phyloP scores from a whole-genome alignment of 2,113 vertebrate genomes.

The Haliaeetus leucogaster region DNA sequence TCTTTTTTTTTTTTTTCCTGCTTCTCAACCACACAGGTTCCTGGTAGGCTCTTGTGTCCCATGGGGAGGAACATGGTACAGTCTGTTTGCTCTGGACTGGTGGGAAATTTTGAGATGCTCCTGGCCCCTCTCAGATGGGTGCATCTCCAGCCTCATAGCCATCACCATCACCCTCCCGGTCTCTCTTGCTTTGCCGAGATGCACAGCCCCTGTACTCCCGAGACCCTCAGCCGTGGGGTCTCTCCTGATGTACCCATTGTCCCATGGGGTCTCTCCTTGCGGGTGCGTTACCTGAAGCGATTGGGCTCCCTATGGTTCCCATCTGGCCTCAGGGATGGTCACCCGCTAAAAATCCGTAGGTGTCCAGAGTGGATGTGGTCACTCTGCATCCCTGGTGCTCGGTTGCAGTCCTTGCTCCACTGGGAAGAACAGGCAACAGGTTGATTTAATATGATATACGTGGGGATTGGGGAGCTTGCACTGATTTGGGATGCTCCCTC shows the following conservation, averaged over 20 bases:
- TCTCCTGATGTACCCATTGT: not conserved
- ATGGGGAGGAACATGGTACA: rapidly evolving
- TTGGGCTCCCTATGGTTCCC: rapidly evolving
- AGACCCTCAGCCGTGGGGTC: rapidly evolving
- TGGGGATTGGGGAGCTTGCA: not conserved
- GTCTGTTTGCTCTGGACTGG: not conserved
- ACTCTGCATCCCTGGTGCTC: not conserved
- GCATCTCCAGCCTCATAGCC: not conserved
- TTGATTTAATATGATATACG: not conserved
- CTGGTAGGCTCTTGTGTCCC: not conserved
- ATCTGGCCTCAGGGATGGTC: rapidly evolving
- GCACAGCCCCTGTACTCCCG: rapidly evolving
- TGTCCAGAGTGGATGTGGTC: not conserved
- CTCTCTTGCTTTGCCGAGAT: rapidly evolving
- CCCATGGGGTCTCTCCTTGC: not conserved
- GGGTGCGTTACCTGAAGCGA: not conserved
- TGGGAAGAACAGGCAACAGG: not conserved
- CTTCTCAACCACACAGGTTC: not conserved
- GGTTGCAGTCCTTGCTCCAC: rapidly evolving
- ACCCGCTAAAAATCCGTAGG: rapidly evolving
- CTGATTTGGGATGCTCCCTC: not conserved
- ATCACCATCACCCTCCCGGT: not conserved
- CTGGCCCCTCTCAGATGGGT: not conserved
- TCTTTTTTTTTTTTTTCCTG: not conserved
- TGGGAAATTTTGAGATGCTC: not conserved